Conservation (phyloP, 2,888 invertebrate genomes). For the Alloscopus bannaensis region DNA sequence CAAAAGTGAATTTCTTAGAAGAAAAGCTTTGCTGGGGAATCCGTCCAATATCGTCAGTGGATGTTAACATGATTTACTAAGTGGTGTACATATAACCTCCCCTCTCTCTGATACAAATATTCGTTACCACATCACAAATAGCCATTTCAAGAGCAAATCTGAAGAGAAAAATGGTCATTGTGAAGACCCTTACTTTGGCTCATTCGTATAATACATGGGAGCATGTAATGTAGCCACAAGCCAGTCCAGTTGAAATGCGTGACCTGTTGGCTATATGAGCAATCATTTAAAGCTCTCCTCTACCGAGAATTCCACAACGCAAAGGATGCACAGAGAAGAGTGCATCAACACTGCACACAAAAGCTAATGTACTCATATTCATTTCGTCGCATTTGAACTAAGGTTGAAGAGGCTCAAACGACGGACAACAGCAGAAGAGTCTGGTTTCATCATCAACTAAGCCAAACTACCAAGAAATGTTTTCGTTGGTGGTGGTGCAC, state of each 20-base stretch:
- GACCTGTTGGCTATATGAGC: too few species aligned
- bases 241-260: too few species aligned
- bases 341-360: conserved; percentile 50
- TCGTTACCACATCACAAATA: background rate
- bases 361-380: conserved; percentile 55
- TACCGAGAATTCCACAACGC: conserved; percentile 20
- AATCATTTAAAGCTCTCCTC: conserved; percentile 29
- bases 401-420: conserved; percentile 32
- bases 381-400: conserved; percentile 41
- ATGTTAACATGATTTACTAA: too few species aligned
- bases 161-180: background rate
- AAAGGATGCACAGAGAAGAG: conserved; percentile 4
- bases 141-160: background rate
- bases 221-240: conserved; percentile 21
- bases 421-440: conserved; percentile 3
- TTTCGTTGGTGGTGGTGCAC: conserved; percentile 18
- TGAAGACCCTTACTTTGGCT: background rate
- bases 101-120: too few species aligned
- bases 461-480: too few species aligned
- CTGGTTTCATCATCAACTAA: conserved; percentile 1
- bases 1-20: too few species aligned
- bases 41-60: too few species aligned
- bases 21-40: too few species aligned
- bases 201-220: background rate
- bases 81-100: too few species aligned